Base-by-base conservation (phyloP, 1,140 invertebrate species). In the Branchinecta lindahli region DNA sequence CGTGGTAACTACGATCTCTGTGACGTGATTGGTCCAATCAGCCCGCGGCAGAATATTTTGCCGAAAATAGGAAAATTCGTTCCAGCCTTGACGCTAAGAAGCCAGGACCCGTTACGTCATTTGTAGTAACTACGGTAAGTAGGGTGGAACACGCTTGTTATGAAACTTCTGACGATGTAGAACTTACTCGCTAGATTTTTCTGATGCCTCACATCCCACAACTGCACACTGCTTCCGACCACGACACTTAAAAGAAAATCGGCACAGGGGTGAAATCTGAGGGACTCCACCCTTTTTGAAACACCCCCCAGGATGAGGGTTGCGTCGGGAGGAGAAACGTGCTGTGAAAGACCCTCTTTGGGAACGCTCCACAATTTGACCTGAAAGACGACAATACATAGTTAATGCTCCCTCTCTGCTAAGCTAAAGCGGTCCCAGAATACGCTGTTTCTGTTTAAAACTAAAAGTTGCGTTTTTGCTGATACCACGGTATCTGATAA, bases 361-460 rank as follows among this genome's bases (percentile, higher is more conserved):
- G 90, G 89, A 78, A 92, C 90, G 72, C 89, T 84, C 90, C 90
- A 92, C 45, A 92, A 81, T 82, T 92, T 92, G 7, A 92, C 85
- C 86, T 88, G 75, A 45, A 75, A 70, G 12, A 52, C 18, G 33
- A 46, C 18, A 15, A 70, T 6, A 33, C 21, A 4, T 45, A 5
- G 33, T 5, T 66, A 69, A 33, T 45, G 8, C 20, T 33, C 68
- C 12, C 8, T 46, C 8, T 44, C 71, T 45, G 70, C 65, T 44
- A 33, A 71, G 70, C 15, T 8, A 15, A 52, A 52, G 47, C 47
- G n/a, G n/a, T n/a, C n/a, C n/a, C n/a, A n/a, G n/a, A n/a, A n/a
- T n/a, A n/a, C n/a, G n/a, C n/a, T n/a, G n/a, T n/a, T n/a, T n/a
- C n/a, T n/a, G n/a, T n/a, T n/a, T n/a, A n/a, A n/a, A n/a, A n/a